phyloP scores from a whole-genome alignment of 2,797 vertebrate species.

The Phrynocephalus vlangalii region DNA sequence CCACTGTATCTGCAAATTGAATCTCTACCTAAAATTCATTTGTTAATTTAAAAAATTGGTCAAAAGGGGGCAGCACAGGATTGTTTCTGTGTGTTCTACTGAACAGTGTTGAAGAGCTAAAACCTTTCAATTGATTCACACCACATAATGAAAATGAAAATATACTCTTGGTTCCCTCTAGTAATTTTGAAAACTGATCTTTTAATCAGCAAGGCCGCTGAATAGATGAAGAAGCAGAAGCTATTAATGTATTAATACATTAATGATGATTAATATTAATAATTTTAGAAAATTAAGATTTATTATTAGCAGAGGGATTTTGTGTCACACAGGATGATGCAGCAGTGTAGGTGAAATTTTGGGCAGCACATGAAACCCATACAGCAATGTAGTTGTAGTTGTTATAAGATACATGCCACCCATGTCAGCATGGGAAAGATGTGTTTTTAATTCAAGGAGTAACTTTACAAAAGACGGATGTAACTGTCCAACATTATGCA shows the following conservation, averaged over 20 bases:
- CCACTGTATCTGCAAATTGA: neutral
- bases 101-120: neutral
- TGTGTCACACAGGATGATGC: too few species aligned
- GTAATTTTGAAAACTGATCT: neutral
- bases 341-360: too few species aligned
- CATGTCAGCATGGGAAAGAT: too few species aligned
- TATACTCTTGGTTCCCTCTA: neutral
- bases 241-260: too few species aligned
- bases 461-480: neutral
- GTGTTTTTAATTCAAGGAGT: too few species aligned
- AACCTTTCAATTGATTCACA: neutral
- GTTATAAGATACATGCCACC: too few species aligned
- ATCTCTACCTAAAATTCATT: neutral
- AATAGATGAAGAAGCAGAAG: too few species aligned
- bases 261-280: too few species aligned
- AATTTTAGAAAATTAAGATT: too few species aligned
- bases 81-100: neutral
- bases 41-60: neutral
- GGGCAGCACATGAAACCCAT: too few species aligned
- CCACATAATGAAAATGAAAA: neutral
- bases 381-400: too few species aligned
- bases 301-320: too few species aligned
- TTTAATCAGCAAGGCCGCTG: neutral
- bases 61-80: constrained; percentile 23
- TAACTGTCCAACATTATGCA: neutral